Evolutionary conservation across 2,113 vertebrate genomes (phyloP).

Genomic region (Echinops telfairi): DNA sequence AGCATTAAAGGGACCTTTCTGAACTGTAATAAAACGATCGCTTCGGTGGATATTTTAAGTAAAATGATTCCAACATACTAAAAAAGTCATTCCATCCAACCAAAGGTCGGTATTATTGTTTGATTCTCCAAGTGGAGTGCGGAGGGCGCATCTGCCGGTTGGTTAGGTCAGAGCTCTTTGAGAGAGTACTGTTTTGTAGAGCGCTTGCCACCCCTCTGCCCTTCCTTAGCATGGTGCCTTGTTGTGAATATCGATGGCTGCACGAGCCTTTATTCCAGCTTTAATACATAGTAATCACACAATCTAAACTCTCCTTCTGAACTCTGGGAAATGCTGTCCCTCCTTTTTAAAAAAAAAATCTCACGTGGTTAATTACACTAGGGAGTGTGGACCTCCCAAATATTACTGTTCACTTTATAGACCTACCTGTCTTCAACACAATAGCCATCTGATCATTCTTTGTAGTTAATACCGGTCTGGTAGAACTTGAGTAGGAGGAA

Average conservation of each 20-base stretch:
- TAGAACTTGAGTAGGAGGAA: background rate
- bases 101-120: background rate
- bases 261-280: slow-evolving; percentile 46
- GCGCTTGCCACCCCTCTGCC: background rate
- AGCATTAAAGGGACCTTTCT: background rate
- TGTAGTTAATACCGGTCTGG: background rate
- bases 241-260: background rate
- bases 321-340: too few species aligned
- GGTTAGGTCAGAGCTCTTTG: background rate
- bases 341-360: too few species aligned
- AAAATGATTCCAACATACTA: background rate
- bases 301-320: too few species aligned
- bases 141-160: background rate
- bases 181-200: background rate
- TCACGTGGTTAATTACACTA: too few species aligned
- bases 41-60: background rate
- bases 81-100: background rate
- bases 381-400: too few species aligned
- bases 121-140: background rate
- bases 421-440: background rate
- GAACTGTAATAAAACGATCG: background rate
- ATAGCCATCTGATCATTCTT: background rate
- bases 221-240: background rate
- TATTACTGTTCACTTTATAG: too few species aligned
- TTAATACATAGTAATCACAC: background rate